phyloP scores from a whole-genome alignment of 92 coral and sea anemone species.

The Zoanthus sansibaricus region DNA sequence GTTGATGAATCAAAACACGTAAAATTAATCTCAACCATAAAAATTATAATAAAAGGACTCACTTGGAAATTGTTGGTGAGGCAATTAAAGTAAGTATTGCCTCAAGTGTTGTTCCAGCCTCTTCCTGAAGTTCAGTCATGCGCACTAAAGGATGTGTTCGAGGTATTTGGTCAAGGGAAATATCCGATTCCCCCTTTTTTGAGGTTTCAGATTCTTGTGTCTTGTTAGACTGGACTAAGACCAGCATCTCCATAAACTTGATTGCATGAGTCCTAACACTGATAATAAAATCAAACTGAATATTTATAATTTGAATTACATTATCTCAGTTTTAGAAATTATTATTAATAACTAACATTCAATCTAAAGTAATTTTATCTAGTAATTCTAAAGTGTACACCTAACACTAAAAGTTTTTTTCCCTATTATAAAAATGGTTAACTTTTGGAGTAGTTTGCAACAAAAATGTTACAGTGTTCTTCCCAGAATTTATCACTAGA shows the following conservation, averaged over 20 bases:
- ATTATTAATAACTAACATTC: too few relatives aligned
- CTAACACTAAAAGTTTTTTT: too few relatives aligned
- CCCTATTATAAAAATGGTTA: too few relatives aligned
- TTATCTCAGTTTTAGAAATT: too few relatives aligned
- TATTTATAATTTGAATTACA: too few relatives aligned
- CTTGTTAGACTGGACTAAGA: constrained; percentile 93
- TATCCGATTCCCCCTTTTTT: constrained; percentile 83
- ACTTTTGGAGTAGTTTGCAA: too few relatives aligned
- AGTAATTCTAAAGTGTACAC: too few relatives aligned
- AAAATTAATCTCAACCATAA: too few relatives aligned
- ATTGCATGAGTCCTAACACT: constrained; percentile 98
- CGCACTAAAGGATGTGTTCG: constrained; percentile 91
- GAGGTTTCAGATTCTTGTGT: constrained; percentile 87
- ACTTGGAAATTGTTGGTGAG: constrained; percentile 98
- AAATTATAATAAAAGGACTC: background rate
- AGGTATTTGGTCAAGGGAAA: constrained; percentile 85
- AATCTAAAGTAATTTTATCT: too few relatives aligned
- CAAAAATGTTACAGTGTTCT: too few relatives aligned
- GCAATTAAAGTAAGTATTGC: constrained; percentile 94
- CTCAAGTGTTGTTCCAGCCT: constrained; percentile 95
- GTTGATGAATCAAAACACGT: too few relatives aligned
- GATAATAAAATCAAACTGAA: constrained; percentile 4
- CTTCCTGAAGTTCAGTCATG: constrained; percentile 96
- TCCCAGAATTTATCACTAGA: too few relatives aligned
- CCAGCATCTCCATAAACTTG: constrained; percentile 99